Percentiles rank a stretch among this genome's conserved stretches.
Evolutionary conservation across 2,113 vertebrate genomes (phyloP).

Genomic region (Cinclus mexicanus): DNA sequence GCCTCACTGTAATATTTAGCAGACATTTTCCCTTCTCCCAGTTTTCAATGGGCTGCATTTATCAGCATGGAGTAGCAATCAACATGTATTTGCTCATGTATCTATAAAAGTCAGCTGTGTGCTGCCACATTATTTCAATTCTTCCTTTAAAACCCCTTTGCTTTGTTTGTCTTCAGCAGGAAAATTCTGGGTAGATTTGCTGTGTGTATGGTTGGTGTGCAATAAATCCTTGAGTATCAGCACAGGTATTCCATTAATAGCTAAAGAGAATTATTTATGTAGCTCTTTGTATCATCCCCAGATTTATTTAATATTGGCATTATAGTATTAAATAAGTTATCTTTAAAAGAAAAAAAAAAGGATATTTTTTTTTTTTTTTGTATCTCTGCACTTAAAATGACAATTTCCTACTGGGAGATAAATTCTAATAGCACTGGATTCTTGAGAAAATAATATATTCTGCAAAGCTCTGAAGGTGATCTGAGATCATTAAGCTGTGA

Average conservation of each 20-base stretch:
- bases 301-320: background rate
- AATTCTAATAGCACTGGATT: background rate
- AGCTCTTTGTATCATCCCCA: background rate
- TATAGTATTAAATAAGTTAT: background rate
- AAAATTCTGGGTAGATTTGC: background rate
- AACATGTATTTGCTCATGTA: constrained; percentile 45
- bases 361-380: background rate
- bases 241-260: background rate
- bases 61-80: constrained; percentile 58
- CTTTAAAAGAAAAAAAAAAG: background rate
- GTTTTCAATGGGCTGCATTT: constrained; percentile 52
- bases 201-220: too few species aligned
- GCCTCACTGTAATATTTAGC: background rate
- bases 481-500: background rate
- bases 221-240: background rate
- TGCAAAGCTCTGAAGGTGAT: background rate
- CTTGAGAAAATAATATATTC: background rate
- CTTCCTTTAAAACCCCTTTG: background rate
- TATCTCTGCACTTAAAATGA: background rate
- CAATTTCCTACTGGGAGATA: background rate
- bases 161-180: background rate
- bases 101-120: constrained; percentile 54
- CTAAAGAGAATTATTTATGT: background rate
- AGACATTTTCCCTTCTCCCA: constrained; percentile 46
- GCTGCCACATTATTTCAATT: constrained; percentile 11